A percentile compares a stretch with the other conserved stretches of the same genome.
These are phyloP conservation scores for Pristis pectinata DNA, from an alignment of 2,797 vertebrate species.

Conservation along the genomic window DNA sequence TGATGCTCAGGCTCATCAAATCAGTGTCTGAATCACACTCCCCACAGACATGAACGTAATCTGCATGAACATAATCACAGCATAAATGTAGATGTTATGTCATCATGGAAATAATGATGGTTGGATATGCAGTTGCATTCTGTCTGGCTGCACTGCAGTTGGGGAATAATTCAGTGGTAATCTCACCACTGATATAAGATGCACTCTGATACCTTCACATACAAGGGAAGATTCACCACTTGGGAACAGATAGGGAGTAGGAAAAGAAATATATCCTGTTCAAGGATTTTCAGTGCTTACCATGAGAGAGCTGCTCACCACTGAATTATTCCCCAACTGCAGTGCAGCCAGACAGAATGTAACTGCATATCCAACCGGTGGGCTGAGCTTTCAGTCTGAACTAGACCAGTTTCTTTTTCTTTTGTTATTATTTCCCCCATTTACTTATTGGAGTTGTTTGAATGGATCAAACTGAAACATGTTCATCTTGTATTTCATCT, in stretches of 20 bases:
- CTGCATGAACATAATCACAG: no score
- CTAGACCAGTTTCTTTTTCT: background rate
- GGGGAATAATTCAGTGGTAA: background rate
- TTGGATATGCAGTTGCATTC: background rate
- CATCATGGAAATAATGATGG: no score
- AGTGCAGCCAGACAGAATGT: background rate
- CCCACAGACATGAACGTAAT: no score
- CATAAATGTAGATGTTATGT: no score
- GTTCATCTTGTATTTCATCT: no score
- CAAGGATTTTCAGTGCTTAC: background rate
- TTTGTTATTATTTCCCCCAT: background rate
- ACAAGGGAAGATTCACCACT: background rate
- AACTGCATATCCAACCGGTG: background rate
- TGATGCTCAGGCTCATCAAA: no score
- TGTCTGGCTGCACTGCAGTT: background rate
- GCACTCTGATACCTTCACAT: background rate
- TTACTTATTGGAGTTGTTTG: background rate
- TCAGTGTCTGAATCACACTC: no score
- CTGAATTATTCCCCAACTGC: background rate
- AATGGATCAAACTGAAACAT: background rate
- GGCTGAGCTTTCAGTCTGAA: background rate
- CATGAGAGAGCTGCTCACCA: background rate
- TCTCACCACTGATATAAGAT: background rate
- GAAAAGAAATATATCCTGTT: background rate
- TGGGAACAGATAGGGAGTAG: background rate